Base-by-base conservation (phyloP, 2,888 invertebrate species). In the Drosophila bunnanda region DNA sequence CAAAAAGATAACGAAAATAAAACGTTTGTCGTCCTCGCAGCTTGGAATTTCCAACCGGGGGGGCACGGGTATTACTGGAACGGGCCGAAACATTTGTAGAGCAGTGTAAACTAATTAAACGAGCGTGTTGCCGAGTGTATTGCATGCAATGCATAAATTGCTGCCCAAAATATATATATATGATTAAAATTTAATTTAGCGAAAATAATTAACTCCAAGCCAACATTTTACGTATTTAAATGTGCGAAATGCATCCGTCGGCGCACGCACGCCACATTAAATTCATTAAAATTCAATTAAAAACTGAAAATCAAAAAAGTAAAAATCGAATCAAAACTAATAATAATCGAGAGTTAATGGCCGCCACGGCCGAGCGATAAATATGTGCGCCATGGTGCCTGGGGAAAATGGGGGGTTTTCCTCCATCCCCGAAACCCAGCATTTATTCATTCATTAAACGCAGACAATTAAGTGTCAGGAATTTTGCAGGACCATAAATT, bases 1-100 rank as follows among this genome's bases (percentile, higher is more conserved):
- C 90, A 90, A 90, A 90, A 90, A 91, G 91, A 90, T 90, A 90
- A 90, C 91, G 89, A 90, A 67, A 90, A 88, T 87, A 84, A 89
- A 89, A 83, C 82, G 83, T 83, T 89, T 88, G 84, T 88, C 84
- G 84, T 81, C 58, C 57, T 43, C 46, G 46, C 39, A 44, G 20
- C 13, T 39, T 9, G 39, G 38, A 39, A 56, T 56, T 56, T n/a
- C 13, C 13, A 22, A 28, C 12, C 22, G 38, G 28, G n/a, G 41
- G 28, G 41, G 28, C 17, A 7, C 17, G 30, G 28, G 22, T 10
- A 10, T 2, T 32, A 32, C 30, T 32, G 32, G 32, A 12, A 12
- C 12, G 32, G 32, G 12, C 10, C 54, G 59, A 61, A 67, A 71
- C 25, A 62, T 38, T 75, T 77, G 84, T 71, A 76, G 88, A 80